These are phyloP conservation scores for Microplitis manilae DNA, from an alignment of 2,888 invertebrate genomes.

Conservation along the genomic window DNA sequence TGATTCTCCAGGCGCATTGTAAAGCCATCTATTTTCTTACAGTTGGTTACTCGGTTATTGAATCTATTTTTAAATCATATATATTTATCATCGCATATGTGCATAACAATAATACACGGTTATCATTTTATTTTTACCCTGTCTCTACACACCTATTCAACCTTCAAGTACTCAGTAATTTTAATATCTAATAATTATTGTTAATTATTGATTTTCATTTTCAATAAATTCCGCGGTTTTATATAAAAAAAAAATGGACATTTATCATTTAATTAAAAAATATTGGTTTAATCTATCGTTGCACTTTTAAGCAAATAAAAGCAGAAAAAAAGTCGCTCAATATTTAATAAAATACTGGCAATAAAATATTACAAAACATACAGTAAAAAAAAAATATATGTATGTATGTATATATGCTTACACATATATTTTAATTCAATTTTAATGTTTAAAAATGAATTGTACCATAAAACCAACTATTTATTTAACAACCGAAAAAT, in stretches of 20 bases:
- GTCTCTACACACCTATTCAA: too few relatives aligned
- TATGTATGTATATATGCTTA: neutral
- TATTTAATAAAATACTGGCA: neutral
- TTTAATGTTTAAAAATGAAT: neutral
- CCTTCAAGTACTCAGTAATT: too few relatives aligned
- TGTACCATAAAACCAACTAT: neutral
- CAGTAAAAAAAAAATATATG: neutral
- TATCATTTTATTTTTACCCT: too few relatives aligned
- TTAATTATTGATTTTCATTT: neutral
- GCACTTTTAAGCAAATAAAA: neutral
- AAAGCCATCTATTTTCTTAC: neutral
- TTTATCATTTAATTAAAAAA: neutral
- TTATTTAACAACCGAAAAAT: neutral
- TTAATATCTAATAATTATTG: too few relatives aligned
- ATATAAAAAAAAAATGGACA: neutral
- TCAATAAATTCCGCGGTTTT: neutral
- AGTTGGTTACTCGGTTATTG: neutral
- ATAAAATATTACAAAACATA: neutral
- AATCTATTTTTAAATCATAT: neutral
- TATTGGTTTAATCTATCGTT: neutral
- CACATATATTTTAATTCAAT: neutral
- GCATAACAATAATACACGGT: too few relatives aligned
- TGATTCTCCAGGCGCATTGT: neutral
- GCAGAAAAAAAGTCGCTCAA: neutral
- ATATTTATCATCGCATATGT: neutral